A percentile compares a stretch with the other conserved stretches of the same genome.
phyloP scores from a whole-genome alignment of 2,113 vertebrate species.

The Seriola aureovittata region DNA sequence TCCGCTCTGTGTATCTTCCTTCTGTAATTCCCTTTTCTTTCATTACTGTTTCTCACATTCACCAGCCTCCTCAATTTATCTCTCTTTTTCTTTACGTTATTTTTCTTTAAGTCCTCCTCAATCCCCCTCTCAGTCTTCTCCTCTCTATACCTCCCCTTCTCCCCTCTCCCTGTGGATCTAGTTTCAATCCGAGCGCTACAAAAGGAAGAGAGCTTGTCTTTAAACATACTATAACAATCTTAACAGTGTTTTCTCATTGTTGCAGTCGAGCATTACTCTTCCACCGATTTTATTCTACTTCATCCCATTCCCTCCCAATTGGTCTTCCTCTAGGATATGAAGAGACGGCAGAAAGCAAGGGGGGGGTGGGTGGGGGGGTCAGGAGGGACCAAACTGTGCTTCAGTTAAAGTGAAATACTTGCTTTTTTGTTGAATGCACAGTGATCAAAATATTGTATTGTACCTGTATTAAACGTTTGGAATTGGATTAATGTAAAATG shows the following conservation, averaged over 20 bases:
- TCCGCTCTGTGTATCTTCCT: neutral
- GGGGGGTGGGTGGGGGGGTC: too few species aligned
- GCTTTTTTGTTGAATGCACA: too few species aligned
- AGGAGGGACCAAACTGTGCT: neutral
- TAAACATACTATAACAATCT: conserved; percentile 37
- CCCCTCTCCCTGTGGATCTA: conserved; percentile 23
- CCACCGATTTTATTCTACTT: conserved; percentile 30
- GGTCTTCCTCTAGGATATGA: neutral
- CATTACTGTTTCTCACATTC: conserved; percentile 20
- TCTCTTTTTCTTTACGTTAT: neutral
- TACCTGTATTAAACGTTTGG: neutral
- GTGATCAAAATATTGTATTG: neutral
- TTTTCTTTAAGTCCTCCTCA: neutral
- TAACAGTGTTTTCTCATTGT: conserved; percentile 24
- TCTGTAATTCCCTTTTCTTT: conserved; percentile 26
- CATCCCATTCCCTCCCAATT: conserved; percentile 15
- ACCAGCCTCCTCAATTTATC: conserved; percentile 4
- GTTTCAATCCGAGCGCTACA: conserved; percentile 29
- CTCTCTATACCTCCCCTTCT: conserved; percentile 1
- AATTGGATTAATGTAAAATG: neutral
- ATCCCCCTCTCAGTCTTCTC: neutral
- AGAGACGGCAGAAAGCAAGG: too few species aligned
- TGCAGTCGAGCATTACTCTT: conserved; percentile 23
- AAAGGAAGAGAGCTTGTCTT: conserved; percentile 34
- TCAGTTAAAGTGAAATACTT: conserved; percentile 2